Base-by-base conservation (phyloP, 2,888 invertebrate genomes). In the Endotricha flammealis region DNA sequence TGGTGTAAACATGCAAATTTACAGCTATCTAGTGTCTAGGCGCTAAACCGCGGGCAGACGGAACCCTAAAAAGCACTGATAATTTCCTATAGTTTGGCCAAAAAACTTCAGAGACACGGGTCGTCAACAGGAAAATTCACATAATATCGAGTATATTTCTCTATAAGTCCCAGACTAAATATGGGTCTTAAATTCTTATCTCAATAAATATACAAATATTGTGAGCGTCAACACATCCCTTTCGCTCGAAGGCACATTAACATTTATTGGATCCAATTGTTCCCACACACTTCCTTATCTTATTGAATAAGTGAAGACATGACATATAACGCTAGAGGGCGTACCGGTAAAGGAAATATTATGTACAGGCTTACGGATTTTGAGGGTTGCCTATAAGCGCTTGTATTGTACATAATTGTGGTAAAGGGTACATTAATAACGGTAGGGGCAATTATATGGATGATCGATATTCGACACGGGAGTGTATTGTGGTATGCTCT, bases 301-400 rank as follows among this genome's bases (percentile, higher is more conserved):
- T 45, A 48, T 56, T 59, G 57, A 59, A 57, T 55, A 55, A 54
- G 44, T 51, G 50, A 44, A 43, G 45, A 48, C 38, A 39, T 48
- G 38, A 46, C 32, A 23, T 32, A 39, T 34, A 28, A 36, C 38
- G 12, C 29, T 37, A 10, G 5, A 28, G 12, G 29, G 12, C 20
- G 31, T 20, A 12, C 17, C 20, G 13, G 14, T 11, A 31, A n/a
- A 20, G 11, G 31, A 22, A 31, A 31, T 31, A 22, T 32, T 32
- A 24, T 25, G 16, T 32, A 16, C 30, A 10, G 30, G 14, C 13
- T 14, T 25, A 27, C 32, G 14, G 25, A 25, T 25, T 33, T 25
- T 25, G 24, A 27, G 22, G 25, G 32, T 23, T 13, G 14, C 10
- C 6, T 32, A 13, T 14, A 25, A 14, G 13, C 14, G 12, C n/a